Evolutionary conservation across 2,888 invertebrate species (phyloP).

Genomic region (Lamproptera curius): DNA sequence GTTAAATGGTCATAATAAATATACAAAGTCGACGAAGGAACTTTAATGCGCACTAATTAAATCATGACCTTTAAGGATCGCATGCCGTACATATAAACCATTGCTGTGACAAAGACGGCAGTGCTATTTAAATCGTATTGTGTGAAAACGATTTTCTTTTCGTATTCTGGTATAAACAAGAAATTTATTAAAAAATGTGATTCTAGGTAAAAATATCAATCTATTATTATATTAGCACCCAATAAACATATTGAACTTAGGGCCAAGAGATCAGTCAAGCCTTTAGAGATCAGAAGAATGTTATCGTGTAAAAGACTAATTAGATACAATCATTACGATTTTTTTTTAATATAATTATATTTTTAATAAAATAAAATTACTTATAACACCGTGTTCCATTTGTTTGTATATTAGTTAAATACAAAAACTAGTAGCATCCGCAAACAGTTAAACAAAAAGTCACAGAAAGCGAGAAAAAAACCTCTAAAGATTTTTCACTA

Average conservation of each 20-base stretch:
- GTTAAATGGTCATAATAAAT: slow-evolving; percentile 5
- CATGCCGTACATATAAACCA: slow-evolving; percentile 1
- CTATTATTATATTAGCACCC: no score
- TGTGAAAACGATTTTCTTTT: not conserved
- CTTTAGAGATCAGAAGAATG: slow-evolving; percentile 91
- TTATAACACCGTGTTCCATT: no score
- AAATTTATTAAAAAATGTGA: not conserved
- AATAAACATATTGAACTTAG: no score
- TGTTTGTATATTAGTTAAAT: no score
- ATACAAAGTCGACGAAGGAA: slow-evolving; percentile 1
- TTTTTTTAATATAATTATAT: no score
- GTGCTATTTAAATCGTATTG: not conserved
- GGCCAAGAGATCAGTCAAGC: not conserved
- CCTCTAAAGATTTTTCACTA: no score
- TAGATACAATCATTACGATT: no score
- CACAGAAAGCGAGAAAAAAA: no score
- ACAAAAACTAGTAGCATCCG: no score
- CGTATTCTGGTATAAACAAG: not conserved
- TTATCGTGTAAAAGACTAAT: slow-evolving; percentile 96
- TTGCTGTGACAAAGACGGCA: not conserved
- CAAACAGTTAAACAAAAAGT: no score
- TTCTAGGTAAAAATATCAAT: not conserved
- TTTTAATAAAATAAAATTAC: no score
- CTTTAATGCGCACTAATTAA: slow-evolving; percentile 16
- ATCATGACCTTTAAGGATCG: slow-evolving; percentile 8